Conservation (phyloP, 2,888 invertebrate species). For the Tenodera sinensis region DNA sequence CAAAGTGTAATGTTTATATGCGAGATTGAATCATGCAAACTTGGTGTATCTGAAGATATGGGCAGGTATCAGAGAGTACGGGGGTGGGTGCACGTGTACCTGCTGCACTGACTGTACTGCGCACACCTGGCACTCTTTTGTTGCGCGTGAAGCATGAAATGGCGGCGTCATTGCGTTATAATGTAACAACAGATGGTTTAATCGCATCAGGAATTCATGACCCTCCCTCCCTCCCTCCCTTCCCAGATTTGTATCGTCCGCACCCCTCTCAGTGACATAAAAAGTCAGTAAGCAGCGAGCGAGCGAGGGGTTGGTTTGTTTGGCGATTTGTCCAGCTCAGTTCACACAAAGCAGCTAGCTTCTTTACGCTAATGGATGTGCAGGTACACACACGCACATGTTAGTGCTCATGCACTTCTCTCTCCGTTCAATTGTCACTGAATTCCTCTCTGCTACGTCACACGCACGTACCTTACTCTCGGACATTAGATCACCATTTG, state of each 20-base stretch:
- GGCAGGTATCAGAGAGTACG: no score
- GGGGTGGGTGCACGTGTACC: no score
- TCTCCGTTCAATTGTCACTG: no score
- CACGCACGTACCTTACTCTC: no score
- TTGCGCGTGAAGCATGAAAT: slow-evolving; percentile 42
- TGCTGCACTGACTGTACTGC: no score
- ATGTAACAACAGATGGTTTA: slow-evolving; percentile 21
- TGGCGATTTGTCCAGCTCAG: neutral
- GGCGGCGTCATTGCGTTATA: slow-evolving; percentile 33
- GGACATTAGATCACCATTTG: no score
- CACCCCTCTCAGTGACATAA: neutral
- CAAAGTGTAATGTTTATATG: no score
- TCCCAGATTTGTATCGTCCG: slow-evolving; percentile 9
- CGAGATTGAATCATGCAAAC: no score
- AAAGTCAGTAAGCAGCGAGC: neutral
- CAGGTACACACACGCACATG: neutral
- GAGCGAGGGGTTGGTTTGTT: neutral
- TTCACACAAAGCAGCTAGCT: neutral
- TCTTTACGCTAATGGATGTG: neutral
- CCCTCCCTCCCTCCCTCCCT: no score
- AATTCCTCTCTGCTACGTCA: no score
- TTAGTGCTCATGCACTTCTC: no score
- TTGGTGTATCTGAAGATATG: no score
- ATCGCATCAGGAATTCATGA: slow-evolving; percentile 24
- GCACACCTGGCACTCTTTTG: neutral